A percentile compares a stretch with the other conserved stretches of the same genome.
These are phyloP conservation scores for Harpagoxenus sublaevis DNA, from an alignment of 2,888 invertebrate species.

Conservation along the genomic window DNA sequence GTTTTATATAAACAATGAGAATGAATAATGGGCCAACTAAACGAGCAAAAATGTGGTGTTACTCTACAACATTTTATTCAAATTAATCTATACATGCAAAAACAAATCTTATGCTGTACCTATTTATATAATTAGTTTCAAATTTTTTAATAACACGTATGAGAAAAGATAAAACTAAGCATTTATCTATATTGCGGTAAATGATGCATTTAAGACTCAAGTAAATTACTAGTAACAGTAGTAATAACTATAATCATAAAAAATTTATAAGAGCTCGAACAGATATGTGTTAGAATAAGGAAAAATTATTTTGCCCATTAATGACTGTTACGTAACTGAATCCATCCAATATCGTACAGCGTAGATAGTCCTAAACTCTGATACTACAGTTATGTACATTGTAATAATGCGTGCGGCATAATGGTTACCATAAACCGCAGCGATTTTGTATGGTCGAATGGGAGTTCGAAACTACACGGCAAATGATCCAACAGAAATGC, in stretches of 20 bases:
- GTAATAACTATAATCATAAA: background rate
- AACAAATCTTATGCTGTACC: background rate
- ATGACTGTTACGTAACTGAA: background rate
- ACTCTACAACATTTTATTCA: too few relatives aligned
- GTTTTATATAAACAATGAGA: too few relatives aligned
- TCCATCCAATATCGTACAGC: background rate
- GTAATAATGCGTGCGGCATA: constrained; percentile 44
- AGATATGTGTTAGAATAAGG: background rate
- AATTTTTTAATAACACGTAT: background rate
- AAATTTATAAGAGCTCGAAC: background rate
- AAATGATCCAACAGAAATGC: constrained; percentile 25
- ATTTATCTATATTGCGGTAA: background rate
- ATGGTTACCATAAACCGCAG: constrained; percentile 51
- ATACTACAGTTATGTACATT: constrained; percentile 26
- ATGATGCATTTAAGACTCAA: background rate
- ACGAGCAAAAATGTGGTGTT: too few relatives aligned
- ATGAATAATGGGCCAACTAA: too few relatives aligned
- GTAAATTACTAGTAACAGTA: background rate
- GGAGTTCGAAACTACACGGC: constrained; percentile 54
- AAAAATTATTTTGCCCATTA: background rate
- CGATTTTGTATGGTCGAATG: constrained; percentile 52
- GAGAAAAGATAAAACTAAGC: too few relatives aligned
- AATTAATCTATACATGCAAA: too few relatives aligned
- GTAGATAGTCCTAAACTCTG: background rate
- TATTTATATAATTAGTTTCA: background rate